A percentile compares a stretch with the other conserved stretches of the same genome.
Conservation (phyloP, 2,797 vertebrate species). For the Morelia viridis region DNA sequence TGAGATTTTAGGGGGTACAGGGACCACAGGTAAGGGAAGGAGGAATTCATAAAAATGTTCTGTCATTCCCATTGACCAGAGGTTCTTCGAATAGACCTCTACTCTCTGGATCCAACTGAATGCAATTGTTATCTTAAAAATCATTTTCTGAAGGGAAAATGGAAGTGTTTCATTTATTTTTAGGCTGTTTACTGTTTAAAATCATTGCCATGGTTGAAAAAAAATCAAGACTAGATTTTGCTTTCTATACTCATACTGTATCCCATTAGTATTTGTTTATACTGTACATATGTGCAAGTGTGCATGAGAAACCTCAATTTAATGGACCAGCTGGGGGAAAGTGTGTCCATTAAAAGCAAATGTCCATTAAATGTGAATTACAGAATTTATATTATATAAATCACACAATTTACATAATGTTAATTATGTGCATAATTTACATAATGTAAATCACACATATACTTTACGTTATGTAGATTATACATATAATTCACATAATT, state of each 20-base stretch:
- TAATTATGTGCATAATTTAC: background rate
- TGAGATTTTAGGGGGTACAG: too few species aligned
- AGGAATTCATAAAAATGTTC: background rate
- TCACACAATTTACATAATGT: background rate
- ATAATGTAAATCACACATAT: background rate
- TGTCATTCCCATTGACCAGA: background rate
- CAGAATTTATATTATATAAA: background rate
- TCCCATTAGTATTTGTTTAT: background rate
- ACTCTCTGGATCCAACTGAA: background rate
- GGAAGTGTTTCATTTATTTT: background rate
- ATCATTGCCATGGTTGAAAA: background rate
- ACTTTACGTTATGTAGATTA: background rate
- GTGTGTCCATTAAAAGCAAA: background rate
- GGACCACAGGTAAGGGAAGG: background rate
- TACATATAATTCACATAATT: background rate
- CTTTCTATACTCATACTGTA: background rate
- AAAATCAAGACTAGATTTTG: background rate
- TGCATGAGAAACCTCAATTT: background rate
- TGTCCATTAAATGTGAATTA: background rate
- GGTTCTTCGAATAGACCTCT: background rate
- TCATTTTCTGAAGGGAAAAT: background rate
- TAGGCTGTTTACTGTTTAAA: background rate
- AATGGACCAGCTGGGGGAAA: background rate
- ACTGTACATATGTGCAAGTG: background rate
- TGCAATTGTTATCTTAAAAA: background rate